Evolutionary conservation across 2,888 invertebrate species (phyloP).

Genomic region (Netelia fuscicornis): DNA sequence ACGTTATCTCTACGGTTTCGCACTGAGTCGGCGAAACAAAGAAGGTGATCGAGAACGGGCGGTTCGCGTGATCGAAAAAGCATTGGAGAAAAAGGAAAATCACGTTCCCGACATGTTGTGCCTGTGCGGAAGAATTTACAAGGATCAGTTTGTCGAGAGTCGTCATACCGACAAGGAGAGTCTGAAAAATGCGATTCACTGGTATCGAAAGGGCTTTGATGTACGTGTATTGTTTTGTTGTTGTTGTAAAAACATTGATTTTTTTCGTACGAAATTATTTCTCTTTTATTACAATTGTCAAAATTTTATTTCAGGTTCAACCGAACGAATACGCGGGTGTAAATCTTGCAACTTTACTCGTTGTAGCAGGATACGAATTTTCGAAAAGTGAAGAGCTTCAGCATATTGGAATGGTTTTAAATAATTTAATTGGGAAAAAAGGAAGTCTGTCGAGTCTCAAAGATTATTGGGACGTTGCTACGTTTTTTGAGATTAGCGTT

Average conservation of each 20-base stretch:
- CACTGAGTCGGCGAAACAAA: constrained; percentile 96
- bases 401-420: constrained; percentile 97
- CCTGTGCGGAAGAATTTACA: constrained; percentile 98
- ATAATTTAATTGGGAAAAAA: constrained; percentile 98
- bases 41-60: constrained; percentile 98
- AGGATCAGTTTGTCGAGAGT: constrained; percentile 98
- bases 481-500: constrained; percentile 99
- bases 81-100: constrained; percentile 96
- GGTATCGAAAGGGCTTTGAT: constrained; percentile 99
- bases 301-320: constrained; percentile 88
- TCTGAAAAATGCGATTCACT: constrained; percentile 96
- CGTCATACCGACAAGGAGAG: constrained; percentile 95
- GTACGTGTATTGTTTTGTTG: constrained; percentile 68
- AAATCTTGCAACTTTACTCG: constrained; percentile 98
- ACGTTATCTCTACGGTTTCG: constrained; percentile 97
- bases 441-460: constrained; percentile 96
- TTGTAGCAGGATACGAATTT: constrained; percentile 98
- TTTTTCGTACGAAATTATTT: constrained; percentile 1
- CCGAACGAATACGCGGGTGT: constrained; percentile 99
- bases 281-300: constrained; percentile 4
- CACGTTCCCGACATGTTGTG: constrained; percentile 99
- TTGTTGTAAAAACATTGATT: constrained; percentile 19
- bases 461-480: constrained; percentile 99
- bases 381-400: constrained; percentile 95
- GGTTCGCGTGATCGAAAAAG: constrained; percentile 95